These are phyloP conservation scores for Tromatobia lineatoria DNA, from an alignment of 2,888 invertebrate species.

Conservation along the genomic window DNA sequence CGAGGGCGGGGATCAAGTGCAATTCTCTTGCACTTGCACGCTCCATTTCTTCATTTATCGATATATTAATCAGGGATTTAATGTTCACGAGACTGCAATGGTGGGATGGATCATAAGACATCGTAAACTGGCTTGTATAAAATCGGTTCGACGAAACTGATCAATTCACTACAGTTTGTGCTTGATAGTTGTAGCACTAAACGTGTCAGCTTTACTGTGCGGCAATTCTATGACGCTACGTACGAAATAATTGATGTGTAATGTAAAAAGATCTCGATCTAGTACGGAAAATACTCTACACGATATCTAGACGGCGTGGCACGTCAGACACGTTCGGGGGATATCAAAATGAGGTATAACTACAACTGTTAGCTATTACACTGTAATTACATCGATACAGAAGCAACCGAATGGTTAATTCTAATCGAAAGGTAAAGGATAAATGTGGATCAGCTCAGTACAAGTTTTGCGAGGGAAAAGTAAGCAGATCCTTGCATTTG, in stretches of 20 bases:
- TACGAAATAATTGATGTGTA: neutral
- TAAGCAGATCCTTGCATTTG: neutral
- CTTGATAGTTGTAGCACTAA: neutral
- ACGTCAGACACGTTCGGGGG: neutral
- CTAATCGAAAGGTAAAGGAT: neutral
- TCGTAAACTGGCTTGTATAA: neutral
- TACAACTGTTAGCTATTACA: neutral
- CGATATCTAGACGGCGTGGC: constrained; percentile 10
- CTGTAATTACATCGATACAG: neutral
- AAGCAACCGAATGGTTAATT: constrained; percentile 2
- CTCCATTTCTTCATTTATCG: constrained; percentile 68
- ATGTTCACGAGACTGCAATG: constrained; percentile 21
- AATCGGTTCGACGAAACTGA: neutral
- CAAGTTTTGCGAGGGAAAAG: neutral
- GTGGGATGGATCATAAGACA: constrained; percentile 35
- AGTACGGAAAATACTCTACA: neutral
- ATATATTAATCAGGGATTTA: constrained; percentile 60
- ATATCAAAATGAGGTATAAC: constrained; percentile 2
- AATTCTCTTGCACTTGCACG: constrained; percentile 64
- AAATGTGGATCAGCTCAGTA: neutral
- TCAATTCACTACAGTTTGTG: neutral
- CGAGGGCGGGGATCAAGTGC: constrained; percentile 56
- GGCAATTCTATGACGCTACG: neutral
- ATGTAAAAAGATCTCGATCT: neutral
- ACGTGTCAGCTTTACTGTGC: neutral